Evolutionary conservation across 2,797 vertebrate genomes (phyloP).

Genomic region (Darevskia mixta): DNA sequence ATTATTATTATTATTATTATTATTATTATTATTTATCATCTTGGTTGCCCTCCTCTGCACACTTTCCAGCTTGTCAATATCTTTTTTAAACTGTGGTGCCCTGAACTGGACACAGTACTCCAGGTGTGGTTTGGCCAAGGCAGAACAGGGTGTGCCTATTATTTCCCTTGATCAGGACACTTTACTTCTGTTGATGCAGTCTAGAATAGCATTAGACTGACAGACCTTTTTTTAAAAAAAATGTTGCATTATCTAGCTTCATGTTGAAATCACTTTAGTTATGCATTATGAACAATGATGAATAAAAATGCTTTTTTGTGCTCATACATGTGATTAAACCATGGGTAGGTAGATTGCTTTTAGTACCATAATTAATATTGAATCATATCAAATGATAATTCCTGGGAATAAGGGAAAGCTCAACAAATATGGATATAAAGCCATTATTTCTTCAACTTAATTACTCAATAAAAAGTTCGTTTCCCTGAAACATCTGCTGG

Average conservation of each 20-base stretch:
- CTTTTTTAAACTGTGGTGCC: too few relatives aligned
- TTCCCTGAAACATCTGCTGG: constrained; percentile 3
- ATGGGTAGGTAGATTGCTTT: neutral
- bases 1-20: too few relatives aligned
- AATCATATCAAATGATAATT: neutral
- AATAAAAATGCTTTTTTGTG: neutral
- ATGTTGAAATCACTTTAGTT: constrained; percentile 50
- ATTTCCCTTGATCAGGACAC: too few relatives aligned
- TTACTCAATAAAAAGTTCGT: neutral
- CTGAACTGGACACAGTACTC: too few relatives aligned
- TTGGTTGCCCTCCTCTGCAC: too few relatives aligned
- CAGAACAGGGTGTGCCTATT: too few relatives aligned
- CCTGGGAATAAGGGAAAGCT: neutral
- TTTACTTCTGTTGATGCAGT: too few relatives aligned
- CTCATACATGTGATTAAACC: neutral
- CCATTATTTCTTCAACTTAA: constrained; percentile 4
- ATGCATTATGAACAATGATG: constrained; percentile 19
- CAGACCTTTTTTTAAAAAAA: neutral
- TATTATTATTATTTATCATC: too few relatives aligned
- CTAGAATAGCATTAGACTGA: too few relatives aligned
- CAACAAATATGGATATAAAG: neutral
- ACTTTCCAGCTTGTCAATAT: too few relatives aligned
- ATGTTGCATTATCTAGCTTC: neutral
- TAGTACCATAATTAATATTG: constrained; percentile 7
- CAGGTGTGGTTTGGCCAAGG: too few relatives aligned